These are phyloP conservation scores for Cossypha niveicapilla DNA, from an alignment of 2,797 vertebrate genomes.

Conservation along the genomic window DNA sequence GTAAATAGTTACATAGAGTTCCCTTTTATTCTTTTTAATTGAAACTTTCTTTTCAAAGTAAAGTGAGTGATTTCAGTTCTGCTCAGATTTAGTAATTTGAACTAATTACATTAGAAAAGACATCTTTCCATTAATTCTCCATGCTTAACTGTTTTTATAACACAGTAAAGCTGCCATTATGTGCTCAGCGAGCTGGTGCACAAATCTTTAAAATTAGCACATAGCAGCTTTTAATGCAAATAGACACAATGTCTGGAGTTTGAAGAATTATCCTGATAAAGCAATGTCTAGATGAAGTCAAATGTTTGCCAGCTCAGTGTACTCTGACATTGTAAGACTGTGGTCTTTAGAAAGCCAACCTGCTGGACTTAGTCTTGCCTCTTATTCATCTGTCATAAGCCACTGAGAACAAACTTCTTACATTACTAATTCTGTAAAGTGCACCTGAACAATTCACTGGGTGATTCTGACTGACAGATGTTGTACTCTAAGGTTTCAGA, in stretches of 20 bases:
- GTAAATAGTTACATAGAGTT: conserved; percentile 65
- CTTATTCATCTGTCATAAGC: not conserved
- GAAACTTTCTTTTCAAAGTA: conserved; percentile 45
- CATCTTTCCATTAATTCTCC: conserved; percentile 37
- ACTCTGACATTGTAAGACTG: conserved; percentile 18
- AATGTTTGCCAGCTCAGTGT: conserved; percentile 13
- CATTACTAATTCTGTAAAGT: not conserved
- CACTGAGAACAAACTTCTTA: not conserved
- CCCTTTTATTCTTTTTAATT: conserved; percentile 49
- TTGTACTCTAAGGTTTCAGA: not conserved
- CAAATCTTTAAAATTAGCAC: conserved; percentile 45
- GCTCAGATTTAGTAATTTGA: conserved; percentile 61
- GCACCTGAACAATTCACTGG: not conserved
- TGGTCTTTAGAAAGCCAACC: conserved; percentile 9
- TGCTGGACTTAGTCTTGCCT: not conserved
- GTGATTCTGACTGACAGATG: not conserved
- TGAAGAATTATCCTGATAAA: not conserved
- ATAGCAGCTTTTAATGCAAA: conserved; percentile 29
- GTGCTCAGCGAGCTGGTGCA: conserved; percentile 8
- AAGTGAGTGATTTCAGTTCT: conserved; percentile 54
- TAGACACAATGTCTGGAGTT: not conserved
- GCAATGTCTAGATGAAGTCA: not conserved
- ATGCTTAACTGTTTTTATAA: conserved; percentile 56
- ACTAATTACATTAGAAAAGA: conserved; percentile 50
- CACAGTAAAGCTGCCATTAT: conserved; percentile 41